Evolutionary conservation across 2,888 invertebrate genomes (phyloP).

Genomic region (Nyleta sp.): DNA sequence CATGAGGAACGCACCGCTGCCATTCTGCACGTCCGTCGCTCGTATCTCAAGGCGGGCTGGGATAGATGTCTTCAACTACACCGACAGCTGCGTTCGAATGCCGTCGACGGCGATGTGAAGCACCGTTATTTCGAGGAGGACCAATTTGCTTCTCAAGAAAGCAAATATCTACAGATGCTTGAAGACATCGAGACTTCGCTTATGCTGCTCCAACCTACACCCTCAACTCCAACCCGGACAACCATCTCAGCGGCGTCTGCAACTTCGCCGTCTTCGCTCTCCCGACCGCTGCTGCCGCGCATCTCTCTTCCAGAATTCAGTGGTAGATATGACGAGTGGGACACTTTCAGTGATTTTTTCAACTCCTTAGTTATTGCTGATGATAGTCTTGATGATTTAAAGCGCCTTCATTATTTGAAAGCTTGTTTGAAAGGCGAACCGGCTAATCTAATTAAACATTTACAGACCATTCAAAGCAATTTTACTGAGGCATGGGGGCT

Average conservation of each 20-base stretch:
- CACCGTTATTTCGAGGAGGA: background rate
- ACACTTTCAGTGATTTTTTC: background rate
- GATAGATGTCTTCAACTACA: background rate
- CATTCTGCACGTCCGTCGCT: background rate
- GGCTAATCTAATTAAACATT: slow-evolving; percentile 1
- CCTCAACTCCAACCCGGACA: background rate
- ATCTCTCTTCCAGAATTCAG: background rate
- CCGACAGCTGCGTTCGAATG: background rate
- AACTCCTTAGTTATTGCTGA: background rate
- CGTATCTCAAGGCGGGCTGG: background rate
- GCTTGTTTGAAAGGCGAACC: background rate
- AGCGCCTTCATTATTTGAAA: background rate
- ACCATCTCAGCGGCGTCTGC: background rate
- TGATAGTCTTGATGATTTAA: background rate
- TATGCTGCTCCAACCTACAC: background rate
- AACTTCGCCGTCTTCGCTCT: no score
- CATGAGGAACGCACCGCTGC: no score
- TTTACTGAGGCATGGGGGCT: background rate
- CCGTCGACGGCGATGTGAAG: background rate
- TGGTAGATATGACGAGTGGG: background rate
- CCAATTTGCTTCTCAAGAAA: background rate
- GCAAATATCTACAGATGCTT: background rate
- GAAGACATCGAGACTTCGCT: background rate
- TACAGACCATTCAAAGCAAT: background rate
- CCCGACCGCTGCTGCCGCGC: background rate